These are phyloP conservation scores for Delphinapterus leucas DNA, from an alignment of 2,113 vertebrate species.

Conservation along the genomic window DNA sequence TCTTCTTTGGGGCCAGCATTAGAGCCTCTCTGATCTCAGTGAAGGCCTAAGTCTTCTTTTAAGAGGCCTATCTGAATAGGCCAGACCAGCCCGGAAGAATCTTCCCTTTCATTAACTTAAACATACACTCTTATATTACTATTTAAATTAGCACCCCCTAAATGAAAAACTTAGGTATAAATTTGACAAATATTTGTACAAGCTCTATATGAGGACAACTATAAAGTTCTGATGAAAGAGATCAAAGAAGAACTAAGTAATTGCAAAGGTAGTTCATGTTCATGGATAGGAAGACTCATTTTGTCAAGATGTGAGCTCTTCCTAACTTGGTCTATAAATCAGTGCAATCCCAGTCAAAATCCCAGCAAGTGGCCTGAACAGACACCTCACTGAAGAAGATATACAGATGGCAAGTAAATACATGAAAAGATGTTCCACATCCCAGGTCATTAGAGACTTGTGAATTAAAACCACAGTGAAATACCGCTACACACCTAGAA, in stretches of 20 bases:
- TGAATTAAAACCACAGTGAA: neutral
- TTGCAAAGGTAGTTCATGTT: neutral
- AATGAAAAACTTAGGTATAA: neutral
- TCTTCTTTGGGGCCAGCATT: neutral
- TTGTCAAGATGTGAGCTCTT: neutral
- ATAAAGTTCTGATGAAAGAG: neutral
- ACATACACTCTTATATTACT: neutral
- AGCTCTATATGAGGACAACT: neutral
- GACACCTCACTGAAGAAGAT: neutral
- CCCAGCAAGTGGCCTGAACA: neutral
- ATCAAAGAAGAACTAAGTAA: neutral
- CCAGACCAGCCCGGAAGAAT: neutral
- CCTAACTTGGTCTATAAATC: neutral
- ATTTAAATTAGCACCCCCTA: neutral
- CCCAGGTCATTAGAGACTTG: neutral
- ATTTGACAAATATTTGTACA: neutral
- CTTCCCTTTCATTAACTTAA: neutral
- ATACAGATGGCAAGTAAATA: neutral
- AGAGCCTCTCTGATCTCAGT: neutral
- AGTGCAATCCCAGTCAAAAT: neutral
- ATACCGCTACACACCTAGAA: neutral
- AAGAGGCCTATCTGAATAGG: neutral
- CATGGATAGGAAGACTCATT: neutral
- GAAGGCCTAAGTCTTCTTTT: neutral
- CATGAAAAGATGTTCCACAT: neutral